Percentiles rank a stretch among this genome's conserved stretches.
These are phyloP conservation scores for Benthosema pterotum DNA, from an alignment of 2,797 vertebrate genomes.

Conservation along the genomic window DNA sequence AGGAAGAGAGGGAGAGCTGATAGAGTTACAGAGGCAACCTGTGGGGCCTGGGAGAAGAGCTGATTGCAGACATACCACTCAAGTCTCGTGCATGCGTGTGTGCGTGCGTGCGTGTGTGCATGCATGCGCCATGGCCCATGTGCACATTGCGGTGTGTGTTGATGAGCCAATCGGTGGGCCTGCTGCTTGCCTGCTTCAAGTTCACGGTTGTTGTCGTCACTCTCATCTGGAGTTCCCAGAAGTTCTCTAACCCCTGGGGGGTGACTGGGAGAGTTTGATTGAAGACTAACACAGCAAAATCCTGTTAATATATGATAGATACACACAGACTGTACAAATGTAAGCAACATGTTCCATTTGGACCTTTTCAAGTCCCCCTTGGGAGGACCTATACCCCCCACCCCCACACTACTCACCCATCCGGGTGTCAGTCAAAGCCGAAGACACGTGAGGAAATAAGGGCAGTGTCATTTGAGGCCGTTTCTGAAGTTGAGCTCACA, in stretches of 20 bases:
- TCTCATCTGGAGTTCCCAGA: background rate
- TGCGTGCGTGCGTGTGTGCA: conserved; percentile 6
- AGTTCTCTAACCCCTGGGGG: conserved; percentile 1
- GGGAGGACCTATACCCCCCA: too few species aligned
- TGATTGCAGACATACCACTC: conserved; percentile 33
- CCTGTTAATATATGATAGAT: too few species aligned
- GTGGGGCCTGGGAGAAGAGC: conserved; percentile 29
- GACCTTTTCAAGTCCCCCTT: too few species aligned
- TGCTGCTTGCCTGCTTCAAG: conserved; percentile 16
- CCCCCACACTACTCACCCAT: too few species aligned
- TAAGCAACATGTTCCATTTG: too few species aligned
- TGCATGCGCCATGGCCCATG: conserved; percentile 2
- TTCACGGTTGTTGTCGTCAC: conserved; percentile 13
- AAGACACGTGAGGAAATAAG: too few species aligned
- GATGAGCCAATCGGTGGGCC: conserved; percentile 15
- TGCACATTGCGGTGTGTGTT: background rate
- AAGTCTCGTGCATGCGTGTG: conserved; percentile 16
- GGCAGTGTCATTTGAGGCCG: too few species aligned
- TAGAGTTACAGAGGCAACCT: conserved; percentile 43
- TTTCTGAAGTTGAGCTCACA: too few species aligned
- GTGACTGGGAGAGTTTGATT: conserved; percentile 18
- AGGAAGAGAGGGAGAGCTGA: conserved; percentile 6
- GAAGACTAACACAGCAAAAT: conserved; percentile 3
- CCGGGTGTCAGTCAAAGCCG: too few species aligned
- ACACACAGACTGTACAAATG: too few species aligned